Evolutionary conservation across 1,140 invertebrate species (phyloP).

Genomic region (Lasioglossum baleicum): DNA sequence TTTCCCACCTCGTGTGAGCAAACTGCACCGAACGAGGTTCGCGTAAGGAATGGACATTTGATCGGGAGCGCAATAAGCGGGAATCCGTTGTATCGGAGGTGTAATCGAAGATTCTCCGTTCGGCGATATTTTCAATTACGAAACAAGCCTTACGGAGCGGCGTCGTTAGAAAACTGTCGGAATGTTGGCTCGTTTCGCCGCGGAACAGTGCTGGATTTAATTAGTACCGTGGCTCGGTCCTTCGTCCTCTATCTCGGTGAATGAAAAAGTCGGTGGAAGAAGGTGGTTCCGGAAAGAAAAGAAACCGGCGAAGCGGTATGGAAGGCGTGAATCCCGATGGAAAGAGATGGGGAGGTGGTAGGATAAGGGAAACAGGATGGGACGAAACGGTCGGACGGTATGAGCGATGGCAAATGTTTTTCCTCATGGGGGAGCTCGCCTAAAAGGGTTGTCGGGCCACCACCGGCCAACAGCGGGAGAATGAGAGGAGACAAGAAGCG

Average conservation of each 20-base stretch:
- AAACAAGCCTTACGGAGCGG: constrained; percentile 41
- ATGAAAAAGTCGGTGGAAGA: constrained; percentile 30
- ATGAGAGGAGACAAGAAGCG: constrained; percentile 27
- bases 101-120: constrained; percentile 2
- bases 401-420: constrained; percentile 65
- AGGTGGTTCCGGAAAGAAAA: constrained; percentile 4
- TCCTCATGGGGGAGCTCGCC: constrained; percentile 55
- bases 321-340: neutral
- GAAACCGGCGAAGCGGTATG: neutral
- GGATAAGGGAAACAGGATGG: neutral
- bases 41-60: too few species aligned
- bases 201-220: constrained; percentile 62
- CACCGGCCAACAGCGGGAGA: constrained; percentile 22
- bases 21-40: too few species aligned
- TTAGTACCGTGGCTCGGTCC: constrained; percentile 56
- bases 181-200: constrained; percentile 50
- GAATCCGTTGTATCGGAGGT: neutral
- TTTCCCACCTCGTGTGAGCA: too few species aligned
- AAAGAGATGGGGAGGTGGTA: neutral
- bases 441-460: constrained; percentile 49
- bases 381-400: constrained; percentile 23
- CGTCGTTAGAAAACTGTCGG: constrained; percentile 48
- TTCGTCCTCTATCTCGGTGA: constrained; percentile 20
- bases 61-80: too few species aligned
- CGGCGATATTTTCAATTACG: constrained; percentile 60